A percentile compares a stretch with the other conserved stretches of the same genome.
phyloP scores from a whole-genome alignment of 2,888 invertebrate species.

The Leucophora obtusa region DNA sequence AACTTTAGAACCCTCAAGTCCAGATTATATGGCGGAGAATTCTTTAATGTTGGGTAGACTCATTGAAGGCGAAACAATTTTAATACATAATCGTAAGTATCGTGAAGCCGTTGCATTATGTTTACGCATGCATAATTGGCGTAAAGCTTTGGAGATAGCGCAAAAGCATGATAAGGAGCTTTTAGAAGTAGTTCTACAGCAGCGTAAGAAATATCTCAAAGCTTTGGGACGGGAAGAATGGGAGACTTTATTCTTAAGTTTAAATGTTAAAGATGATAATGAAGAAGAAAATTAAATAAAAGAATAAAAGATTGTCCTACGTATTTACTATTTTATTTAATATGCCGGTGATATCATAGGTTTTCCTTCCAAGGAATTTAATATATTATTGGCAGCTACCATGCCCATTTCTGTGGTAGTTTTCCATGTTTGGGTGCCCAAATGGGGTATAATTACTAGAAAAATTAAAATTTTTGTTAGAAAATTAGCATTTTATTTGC shows the following conservation, averaged over 20 bases:
- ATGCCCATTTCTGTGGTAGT: slow-evolving; percentile 89
- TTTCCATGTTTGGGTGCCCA: slow-evolving; percentile 89
- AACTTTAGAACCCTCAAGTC: slow-evolving; percentile 79
- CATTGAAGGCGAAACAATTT: slow-evolving; percentile 78
- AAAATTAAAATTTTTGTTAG: not conserved
- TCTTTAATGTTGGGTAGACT: slow-evolving; percentile 77
- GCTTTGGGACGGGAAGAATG: slow-evolving; percentile 75
- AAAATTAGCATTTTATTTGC: not conserved
- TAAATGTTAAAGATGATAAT: slow-evolving; percentile 66
- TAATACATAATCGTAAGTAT: slow-evolving; percentile 76
- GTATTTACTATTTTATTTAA: slow-evolving; percentile 55
- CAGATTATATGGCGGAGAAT: slow-evolving; percentile 79
- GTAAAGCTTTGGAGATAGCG: slow-evolving; percentile 75
- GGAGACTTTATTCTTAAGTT: slow-evolving; percentile 72
- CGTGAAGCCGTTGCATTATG: slow-evolving; percentile 74
- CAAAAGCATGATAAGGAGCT: slow-evolving; percentile 73
- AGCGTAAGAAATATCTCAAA: slow-evolving; percentile 74
- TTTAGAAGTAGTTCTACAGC: slow-evolving; percentile 71
- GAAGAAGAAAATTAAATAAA: slow-evolving; percentile 59
- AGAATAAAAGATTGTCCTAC: not conserved
- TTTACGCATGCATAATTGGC: slow-evolving; percentile 78
- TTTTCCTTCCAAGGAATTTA: slow-evolving; percentile 85
- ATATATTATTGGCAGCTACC: slow-evolving; percentile 88
- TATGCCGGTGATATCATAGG: slow-evolving; percentile 83
- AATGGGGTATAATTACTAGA: slow-evolving; percentile 89